phyloP scores from a whole-genome alignment of 92 coral and sea anemone genomes.

The Palythoa heliodiscus region DNA sequence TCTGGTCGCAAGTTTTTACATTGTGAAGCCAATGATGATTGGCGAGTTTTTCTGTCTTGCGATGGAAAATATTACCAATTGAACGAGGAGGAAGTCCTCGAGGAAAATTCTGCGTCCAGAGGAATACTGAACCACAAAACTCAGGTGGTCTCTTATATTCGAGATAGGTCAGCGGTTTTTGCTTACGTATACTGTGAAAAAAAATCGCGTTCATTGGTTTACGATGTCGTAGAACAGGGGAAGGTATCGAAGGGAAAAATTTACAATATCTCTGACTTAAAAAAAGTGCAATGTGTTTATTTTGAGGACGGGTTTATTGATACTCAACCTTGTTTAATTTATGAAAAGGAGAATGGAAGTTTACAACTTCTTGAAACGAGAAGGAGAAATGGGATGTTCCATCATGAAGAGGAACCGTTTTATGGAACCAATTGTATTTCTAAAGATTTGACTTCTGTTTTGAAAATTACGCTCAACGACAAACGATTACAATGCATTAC shows the following conservation, averaged over 20 bases:
- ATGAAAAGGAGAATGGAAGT: neutral
- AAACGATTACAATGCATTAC: neutral
- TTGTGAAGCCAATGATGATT: neutral
- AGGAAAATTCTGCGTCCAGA: neutral
- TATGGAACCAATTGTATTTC: neutral
- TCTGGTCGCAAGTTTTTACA: neutral
- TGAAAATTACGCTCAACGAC: neutral
- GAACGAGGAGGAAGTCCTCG: neutral
- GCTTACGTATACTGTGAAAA: neutral
- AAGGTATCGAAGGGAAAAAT: neutral
- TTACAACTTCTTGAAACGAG: neutral
- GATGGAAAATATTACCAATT: neutral
- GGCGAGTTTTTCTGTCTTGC: neutral
- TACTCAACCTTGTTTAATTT: neutral
- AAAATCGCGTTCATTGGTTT: neutral
- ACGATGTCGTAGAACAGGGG: neutral
- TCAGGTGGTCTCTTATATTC: neutral
- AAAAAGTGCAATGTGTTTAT: neutral
- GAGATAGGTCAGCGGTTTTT: neutral
- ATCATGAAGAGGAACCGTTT: neutral
- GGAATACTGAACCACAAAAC: neutral
- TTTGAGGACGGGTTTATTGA: neutral
- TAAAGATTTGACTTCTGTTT: neutral
- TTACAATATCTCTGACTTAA: neutral
- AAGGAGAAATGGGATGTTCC: neutral